These are phyloP conservation scores for Anastatus disparis DNA, from an alignment of 1,140 invertebrate genomes.

Conservation along the genomic window DNA sequence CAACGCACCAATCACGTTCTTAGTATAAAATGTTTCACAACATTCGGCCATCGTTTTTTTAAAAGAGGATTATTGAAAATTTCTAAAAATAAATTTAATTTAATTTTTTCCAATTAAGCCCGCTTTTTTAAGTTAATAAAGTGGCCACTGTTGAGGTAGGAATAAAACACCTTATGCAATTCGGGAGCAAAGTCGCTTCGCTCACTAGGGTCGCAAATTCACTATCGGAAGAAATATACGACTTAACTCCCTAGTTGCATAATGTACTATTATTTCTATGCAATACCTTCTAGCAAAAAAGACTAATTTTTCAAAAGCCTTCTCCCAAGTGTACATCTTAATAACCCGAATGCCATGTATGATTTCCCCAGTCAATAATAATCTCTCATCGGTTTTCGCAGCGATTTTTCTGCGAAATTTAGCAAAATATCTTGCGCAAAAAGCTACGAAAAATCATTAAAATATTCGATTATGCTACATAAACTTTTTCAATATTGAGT, in stretches of 20 bases:
- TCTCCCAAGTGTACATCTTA: conserved; percentile 90
- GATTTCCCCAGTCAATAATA: conserved; percentile 73
- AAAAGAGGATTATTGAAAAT: no score
- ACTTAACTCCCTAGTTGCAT: no score
- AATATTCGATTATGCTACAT: background rate
- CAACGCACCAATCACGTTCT: no score
- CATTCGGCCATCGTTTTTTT: no score
- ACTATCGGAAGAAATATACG: no score
- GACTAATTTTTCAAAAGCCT: conserved; percentile 77
- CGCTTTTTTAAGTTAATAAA: no score
- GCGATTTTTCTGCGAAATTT: conserved; percentile 65
- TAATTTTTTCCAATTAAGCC: no score
- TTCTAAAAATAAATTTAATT: no score
- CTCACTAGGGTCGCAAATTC: background rate
- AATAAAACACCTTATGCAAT: no score
- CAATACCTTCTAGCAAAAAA: conserved; percentile 51
- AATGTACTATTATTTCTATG: background rate
- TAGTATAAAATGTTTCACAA: no score
- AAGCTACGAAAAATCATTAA: background rate
- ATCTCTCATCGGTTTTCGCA: conserved; percentile 69
- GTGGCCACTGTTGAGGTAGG: no score
- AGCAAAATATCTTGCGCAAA: background rate
- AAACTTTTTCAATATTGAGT: background rate
- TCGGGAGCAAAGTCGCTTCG: no score
- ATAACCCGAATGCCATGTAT: conserved; percentile 72